phyloP scores from a whole-genome alignment of 2,888 invertebrate genomes.

The Hyles lineata region DNA sequence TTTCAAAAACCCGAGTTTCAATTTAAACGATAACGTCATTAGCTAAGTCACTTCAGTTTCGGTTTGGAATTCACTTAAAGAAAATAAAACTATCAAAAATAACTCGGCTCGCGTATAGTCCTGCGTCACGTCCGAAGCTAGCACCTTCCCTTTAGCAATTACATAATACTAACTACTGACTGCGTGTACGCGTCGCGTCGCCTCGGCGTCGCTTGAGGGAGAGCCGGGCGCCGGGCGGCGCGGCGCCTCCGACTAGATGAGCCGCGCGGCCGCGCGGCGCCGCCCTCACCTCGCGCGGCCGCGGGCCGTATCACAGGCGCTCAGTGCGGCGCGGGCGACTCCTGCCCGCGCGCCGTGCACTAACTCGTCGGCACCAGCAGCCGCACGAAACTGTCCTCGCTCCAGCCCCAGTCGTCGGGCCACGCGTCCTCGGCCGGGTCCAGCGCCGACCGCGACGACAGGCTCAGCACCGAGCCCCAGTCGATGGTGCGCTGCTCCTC shows the following conservation, averaged over 20 bases:
- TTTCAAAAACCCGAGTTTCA: constrained; percentile 80
- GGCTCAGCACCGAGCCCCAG: constrained; percentile 95
- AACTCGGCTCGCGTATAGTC: constrained; percentile 83
- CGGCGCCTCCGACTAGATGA: constrained; percentile 67
- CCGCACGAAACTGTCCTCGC: constrained; percentile 89
- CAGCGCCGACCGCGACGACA: constrained; percentile 93
- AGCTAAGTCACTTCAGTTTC: constrained; percentile 80
- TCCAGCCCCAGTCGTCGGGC: constrained; percentile 86
- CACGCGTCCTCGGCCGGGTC: constrained; percentile 93
- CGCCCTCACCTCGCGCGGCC: constrained; percentile 51
- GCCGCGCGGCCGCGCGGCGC: constrained; percentile 61
- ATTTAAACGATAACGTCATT: constrained; percentile 78
- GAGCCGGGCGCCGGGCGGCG: constrained; percentile 58
- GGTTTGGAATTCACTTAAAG: constrained; percentile 82
- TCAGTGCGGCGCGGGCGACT: constrained; percentile 78
- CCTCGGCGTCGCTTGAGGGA: constrained; percentile 51
- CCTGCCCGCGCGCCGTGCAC: constrained; percentile 82
- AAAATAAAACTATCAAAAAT: constrained; percentile 85
- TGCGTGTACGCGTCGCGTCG: constrained; percentile 69
- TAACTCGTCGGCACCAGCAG: constrained; percentile 89
- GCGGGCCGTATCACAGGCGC: constrained; percentile 76
- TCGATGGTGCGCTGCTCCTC: constrained; percentile 93
- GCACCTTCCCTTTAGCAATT: constrained; percentile 84
- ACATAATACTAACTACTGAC: constrained; percentile 83
- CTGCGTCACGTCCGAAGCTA: constrained; percentile 84